phyloP scores from a whole-genome alignment of 2,113 vertebrate genomes.

The Mohoua ochrocephala region DNA sequence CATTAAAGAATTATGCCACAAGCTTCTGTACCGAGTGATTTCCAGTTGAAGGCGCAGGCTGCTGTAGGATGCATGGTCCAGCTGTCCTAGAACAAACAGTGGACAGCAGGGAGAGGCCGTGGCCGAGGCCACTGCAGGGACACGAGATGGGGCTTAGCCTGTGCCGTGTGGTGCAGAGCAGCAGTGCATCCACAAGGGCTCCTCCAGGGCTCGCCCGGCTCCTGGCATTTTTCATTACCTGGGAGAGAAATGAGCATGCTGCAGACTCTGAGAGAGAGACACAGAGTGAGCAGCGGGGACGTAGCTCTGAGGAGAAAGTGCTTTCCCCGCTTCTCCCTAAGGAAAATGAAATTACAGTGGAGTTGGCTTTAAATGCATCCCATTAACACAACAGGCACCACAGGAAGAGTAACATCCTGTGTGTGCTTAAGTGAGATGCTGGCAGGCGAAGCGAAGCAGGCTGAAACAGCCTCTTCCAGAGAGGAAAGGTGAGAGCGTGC shows the following conservation, averaged over 20 bases:
- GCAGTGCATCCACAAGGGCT: background rate
- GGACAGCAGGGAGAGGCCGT: background rate
- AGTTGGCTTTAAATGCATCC: slow-evolving; percentile 29
- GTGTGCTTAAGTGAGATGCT: background rate
- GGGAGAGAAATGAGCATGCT: background rate
- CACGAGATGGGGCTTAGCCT: background rate
- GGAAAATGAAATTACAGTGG: slow-evolving; percentile 52
- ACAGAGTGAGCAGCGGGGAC: background rate
- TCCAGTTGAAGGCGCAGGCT: background rate
- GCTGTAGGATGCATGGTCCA: background rate
- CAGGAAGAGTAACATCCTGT: slow-evolving; percentile 29
- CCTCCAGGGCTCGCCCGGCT: background rate
- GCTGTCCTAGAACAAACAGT: background rate
- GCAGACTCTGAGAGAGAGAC: background rate
- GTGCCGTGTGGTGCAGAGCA: background rate
- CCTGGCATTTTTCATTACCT: background rate
- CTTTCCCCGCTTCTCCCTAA: background rate
- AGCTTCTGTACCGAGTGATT: background rate
- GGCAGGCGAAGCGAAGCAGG: background rate
- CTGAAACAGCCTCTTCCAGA: background rate
- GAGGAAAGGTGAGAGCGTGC: background rate
- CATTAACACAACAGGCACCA: slow-evolving; percentile 39
- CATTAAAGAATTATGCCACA: background rate
- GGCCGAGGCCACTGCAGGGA: background rate
- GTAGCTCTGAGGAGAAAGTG: background rate